phyloP scores from a whole-genome alignment of 2,797 vertebrate genomes.

The Myotis myotis region DNA sequence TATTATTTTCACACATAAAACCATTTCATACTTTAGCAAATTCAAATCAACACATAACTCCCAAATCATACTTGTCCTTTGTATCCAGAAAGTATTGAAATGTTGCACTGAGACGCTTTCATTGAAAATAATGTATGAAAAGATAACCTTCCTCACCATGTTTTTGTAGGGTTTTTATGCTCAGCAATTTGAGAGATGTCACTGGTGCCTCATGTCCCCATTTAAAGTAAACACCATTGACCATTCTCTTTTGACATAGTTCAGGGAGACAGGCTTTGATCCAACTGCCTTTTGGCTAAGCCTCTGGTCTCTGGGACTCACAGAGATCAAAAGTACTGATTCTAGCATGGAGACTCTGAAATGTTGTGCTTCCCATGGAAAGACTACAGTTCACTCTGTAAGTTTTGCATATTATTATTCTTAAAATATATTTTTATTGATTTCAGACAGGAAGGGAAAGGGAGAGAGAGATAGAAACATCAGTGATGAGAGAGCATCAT shows the following conservation, averaged over 20 bases:
- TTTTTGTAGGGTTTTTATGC: background rate
- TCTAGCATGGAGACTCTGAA: constrained; percentile 62
- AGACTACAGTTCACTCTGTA: background rate
- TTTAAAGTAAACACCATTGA: constrained; percentile 69
- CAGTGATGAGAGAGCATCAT: no score
- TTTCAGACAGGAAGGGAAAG: no score
- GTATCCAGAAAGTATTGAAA: constrained; percentile 8
- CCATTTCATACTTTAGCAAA: background rate
- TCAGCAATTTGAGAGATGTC: constrained; percentile 15
- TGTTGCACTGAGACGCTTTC: background rate
- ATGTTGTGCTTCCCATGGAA: constrained; percentile 13
- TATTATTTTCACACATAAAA: background rate
- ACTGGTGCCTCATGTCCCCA: background rate
- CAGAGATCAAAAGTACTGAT: constrained; percentile 74
- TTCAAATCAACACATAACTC: background rate
- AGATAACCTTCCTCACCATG: background rate
- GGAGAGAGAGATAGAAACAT: no score
- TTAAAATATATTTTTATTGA: no score
- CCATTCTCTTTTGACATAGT: constrained; percentile 68
- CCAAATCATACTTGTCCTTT: background rate
- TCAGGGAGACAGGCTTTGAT: constrained; percentile 67
- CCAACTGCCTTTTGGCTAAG: constrained; percentile 68
- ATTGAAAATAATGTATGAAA: constrained; percentile 32
- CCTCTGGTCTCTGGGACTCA: constrained; percentile 57
- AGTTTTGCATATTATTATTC: background rate